phyloP scores from a whole-genome alignment of 1,140 invertebrate genomes.

The Leptopilina boulardi region DNA sequence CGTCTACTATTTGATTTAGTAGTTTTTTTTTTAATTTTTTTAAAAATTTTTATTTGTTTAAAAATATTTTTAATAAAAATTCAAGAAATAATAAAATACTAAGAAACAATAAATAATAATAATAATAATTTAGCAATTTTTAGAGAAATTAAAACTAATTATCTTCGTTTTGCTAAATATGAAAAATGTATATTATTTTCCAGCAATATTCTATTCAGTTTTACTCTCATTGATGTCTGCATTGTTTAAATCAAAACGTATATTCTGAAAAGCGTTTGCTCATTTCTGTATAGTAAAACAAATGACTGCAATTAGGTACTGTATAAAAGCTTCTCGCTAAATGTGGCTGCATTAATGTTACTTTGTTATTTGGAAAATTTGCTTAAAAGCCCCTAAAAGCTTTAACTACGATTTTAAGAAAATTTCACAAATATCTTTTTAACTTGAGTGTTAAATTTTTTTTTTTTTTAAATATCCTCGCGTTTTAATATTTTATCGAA shows the following conservation, averaged over 20 bases:
- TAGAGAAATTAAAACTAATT: no score
- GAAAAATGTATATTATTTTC: not conserved
- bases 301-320: not conserved
- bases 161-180: no score
- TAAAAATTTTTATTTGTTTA: no score
- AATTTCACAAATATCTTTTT: not conserved
- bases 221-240: slow-evolving; percentile 8
- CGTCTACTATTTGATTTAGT: no score
- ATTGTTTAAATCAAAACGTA: slow-evolving; percentile 5
- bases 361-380: not conserved
- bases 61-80: no score
- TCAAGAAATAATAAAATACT: no score
- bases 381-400: slow-evolving; percentile 1
- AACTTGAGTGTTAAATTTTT: no score
- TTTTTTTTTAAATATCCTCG: no score
- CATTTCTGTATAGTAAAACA: not conserved
- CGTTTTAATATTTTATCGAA: not conserved
- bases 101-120: no score
- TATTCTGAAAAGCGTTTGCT: slow-evolving; percentile 6
- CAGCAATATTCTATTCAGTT: not conserved
- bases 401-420: not conserved
- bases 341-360: slow-evolving; percentile 6
- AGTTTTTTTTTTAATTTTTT: no score
- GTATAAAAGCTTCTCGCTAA: not conserved
- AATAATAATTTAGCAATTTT: not conserved